Base-by-base conservation (phyloP, 2,113 vertebrate species). In the Chionis minor region DNA sequence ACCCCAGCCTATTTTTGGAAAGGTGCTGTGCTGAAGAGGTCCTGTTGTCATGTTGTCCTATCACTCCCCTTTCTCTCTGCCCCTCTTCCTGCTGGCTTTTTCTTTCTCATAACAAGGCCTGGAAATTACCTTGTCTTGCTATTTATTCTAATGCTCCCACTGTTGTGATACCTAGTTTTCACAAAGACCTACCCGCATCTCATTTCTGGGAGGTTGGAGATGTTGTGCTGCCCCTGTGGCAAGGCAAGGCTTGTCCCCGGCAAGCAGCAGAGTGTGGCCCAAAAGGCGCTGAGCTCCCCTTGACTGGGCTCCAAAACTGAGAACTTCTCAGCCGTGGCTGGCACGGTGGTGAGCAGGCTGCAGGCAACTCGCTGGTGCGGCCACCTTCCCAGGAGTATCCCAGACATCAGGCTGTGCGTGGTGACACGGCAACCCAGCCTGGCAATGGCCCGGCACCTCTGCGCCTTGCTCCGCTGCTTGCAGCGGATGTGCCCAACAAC, bases 401-500 rank as follows among this genome's bases (percentile, higher is more conserved):
- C 59, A 62, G 70, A 23, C 0, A 0, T 42, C 62, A 63, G 24
- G 26, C 24, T 66, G 27, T 23, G 4, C 0, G 0, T 49, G 40
- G 54, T 62, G 88, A 55, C 47, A 33, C 1, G 1, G 21, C 59
- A 79, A n/a, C 59, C 40, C 47, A 84, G 22, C 11, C 63, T 42
- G 51, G 24, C 52, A 59, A 33, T 32, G 58, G 49, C 62, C 6
- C 1, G 0, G 15, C 38, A 32, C 20, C 6, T 63, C 67, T 55
- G 58, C 0, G 0, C 32, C 47, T 62, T 80, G 44, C 38, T 72
- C 30, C 30, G 18, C 27, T 71, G 82, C 52, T 54, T 45, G 33
- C 44, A 6, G 28, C 47, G 44, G 28, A 19, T 0, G 0, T 75
- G 30, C 38, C 62, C 27, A 38, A n/a, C 42, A 52, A 59, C 12